Conservation (phyloP, 37 sponge, comb jelly and placozoan genomes). For the Aplysina aerophoba region DNA sequence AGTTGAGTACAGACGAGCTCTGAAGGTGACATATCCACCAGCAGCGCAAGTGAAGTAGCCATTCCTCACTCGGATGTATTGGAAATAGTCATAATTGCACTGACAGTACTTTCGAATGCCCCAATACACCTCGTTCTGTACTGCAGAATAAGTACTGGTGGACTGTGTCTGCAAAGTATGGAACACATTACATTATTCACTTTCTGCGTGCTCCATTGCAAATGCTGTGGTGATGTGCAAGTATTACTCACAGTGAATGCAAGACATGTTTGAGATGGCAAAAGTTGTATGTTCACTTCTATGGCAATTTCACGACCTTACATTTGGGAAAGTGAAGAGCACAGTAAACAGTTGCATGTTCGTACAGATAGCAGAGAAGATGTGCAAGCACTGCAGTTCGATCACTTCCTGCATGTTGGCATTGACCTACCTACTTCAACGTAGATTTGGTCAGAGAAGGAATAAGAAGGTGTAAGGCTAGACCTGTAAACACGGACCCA, state of each 20-base stretch:
- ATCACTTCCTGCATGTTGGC: neutral
- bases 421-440: neutral
- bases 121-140: slow-evolving; percentile 1
- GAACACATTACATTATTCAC: too few species aligned
- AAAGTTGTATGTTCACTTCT: neutral
- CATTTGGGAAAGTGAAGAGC: too few species aligned
- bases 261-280: neutral
- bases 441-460: neutral
- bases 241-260: slow-evolving; percentile 1
- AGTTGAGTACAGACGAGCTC: neutral
- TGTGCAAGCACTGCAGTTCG: too few species aligned
- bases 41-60: neutral
- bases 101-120: neutral
- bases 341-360: too few species aligned
- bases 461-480: neutral
- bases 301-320: neutral
- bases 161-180: neutral
- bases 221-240: neutral
- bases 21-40: slow-evolving; percentile 10
- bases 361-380: too few species aligned
- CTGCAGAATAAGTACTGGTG: neutral
- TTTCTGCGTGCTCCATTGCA: neutral
- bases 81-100: neutral
- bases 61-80: neutral
- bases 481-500: neutral